Base-by-base conservation (phyloP, 2,797 vertebrate species). In the Epinephelus awoara region DNA sequence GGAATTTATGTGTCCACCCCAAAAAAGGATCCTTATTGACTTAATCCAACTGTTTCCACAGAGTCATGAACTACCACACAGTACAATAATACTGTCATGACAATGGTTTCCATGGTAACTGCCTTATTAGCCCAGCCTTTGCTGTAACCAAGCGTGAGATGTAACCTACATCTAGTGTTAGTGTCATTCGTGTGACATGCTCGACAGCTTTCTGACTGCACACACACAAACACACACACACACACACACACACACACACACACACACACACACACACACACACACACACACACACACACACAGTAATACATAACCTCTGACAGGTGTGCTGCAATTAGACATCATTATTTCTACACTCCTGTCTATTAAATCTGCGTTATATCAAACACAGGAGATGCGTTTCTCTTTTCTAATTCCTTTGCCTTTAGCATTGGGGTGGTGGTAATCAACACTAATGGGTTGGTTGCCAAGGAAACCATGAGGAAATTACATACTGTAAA, bases 71-170 rank as follows among this genome's bases (percentile, higher is more conserved):
- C 42, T 66, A 49, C 2, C 54, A 67, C 61, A 84, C 58, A 51
- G 23, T 50, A 42, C 17, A 62, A 73, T 70, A 59, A 51, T 21
- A 82, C 56, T 67, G 72, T 19, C 54, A 59, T 67, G 74, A 77
- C 44, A 72, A 27, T 10, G 23, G 89, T 92, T 91, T 75, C 92
- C 87, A 91, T 91, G 85, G 83, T 71, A 91, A 92, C 92, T 67
- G 77, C 56, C 77, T 85, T 54, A 72, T 84, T 88, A 80, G 67
- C 52, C 40, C 47, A 3, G 38, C 57, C 14, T 67, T 74, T 73
- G 75, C 69, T 81, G 80, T 82, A 65, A 51, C 18, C 25, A 62
- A 27, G 59, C 73, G 46, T 77, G 40, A 29, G 64, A 71, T 66
- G 57, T 77, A 68, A 72, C 52, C 81, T 61, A 84, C 56, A 75